Evolutionary conservation across 2,113 vertebrate genomes (phyloP).

Genomic region (Oncorhynchus masou): DNA sequence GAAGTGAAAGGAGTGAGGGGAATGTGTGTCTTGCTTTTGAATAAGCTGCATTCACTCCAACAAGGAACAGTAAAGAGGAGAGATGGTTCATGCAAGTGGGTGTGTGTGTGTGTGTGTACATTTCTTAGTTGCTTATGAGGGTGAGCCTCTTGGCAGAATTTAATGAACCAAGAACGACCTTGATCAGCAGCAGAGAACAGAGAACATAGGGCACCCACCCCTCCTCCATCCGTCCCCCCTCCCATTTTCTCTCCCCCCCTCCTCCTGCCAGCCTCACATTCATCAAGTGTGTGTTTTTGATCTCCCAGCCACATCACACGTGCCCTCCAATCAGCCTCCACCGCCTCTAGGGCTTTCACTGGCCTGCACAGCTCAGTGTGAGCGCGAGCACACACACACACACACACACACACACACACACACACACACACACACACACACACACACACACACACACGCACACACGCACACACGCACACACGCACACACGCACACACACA

Average conservation of each 20-base stretch:
- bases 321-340: conserved; percentile 83
- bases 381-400: conserved; percentile 13
- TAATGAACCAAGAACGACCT: conserved; percentile 89
- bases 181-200: conserved; percentile 82
- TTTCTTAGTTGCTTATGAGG: conserved; percentile 58
- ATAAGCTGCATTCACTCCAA: background rate
- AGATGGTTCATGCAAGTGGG: background rate
- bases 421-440: too few relatives aligned
- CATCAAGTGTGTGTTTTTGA: conserved; percentile 94
- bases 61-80: too few relatives aligned
- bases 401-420: conserved; percentile 24
- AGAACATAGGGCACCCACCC: conserved; percentile 59
- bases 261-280: conserved; percentile 83
- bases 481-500: conserved; percentile 24
- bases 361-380: conserved; percentile 21
- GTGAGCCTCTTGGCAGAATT: conserved; percentile 73
- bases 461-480: conserved; percentile 24
- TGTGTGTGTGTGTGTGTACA: conserved; percentile 16
- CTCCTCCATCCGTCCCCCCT: conserved; percentile 59
- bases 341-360: conserved; percentile 73
- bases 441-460: too few relatives aligned
- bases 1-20: conserved; percentile 51
- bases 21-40: background rate
- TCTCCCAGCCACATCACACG: conserved; percentile 94
- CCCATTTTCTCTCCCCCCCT: conserved; percentile 68